Evolutionary conservation across 2,113 vertebrate genomes (phyloP).

Genomic region (Archilochus colubris): DNA sequence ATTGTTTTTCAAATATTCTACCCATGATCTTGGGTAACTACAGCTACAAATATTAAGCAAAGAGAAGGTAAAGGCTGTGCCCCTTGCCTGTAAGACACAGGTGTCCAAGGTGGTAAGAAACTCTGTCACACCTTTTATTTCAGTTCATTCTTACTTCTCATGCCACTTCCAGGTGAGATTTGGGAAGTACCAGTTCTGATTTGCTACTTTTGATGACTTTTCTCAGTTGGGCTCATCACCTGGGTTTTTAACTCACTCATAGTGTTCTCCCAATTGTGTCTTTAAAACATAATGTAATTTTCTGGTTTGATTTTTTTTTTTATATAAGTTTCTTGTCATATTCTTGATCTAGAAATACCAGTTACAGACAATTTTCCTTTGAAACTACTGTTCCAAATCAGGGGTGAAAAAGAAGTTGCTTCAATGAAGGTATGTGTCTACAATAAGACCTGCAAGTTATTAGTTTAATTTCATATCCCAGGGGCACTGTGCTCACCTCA

Average conservation of each 20-base stretch:
- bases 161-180: not conserved
- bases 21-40: not conserved
- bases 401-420: not conserved
- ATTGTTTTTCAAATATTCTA: not conserved
- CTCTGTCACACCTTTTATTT: not conserved
- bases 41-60: not conserved
- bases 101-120: not conserved
- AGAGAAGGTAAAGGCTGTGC: not conserved
- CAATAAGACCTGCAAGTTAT: not conserved
- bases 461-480: conserved; percentile 32
- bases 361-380: not conserved
- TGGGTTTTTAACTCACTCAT: not conserved
- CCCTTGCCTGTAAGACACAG: not conserved
- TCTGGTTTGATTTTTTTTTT: not conserved
- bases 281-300: not conserved
- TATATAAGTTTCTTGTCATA: not conserved
- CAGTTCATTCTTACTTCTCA: not conserved
- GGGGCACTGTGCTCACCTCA: not conserved
- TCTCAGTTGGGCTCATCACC: not conserved
- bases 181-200: not conserved
- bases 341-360: not conserved
- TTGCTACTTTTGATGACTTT: not conserved
- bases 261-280: not conserved
- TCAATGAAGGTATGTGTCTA: not conserved
- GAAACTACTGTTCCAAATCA: not conserved